Evolutionary conservation across 2,113 vertebrate genomes (phyloP).

Genomic region (Proterorhinus semilunaris): DNA sequence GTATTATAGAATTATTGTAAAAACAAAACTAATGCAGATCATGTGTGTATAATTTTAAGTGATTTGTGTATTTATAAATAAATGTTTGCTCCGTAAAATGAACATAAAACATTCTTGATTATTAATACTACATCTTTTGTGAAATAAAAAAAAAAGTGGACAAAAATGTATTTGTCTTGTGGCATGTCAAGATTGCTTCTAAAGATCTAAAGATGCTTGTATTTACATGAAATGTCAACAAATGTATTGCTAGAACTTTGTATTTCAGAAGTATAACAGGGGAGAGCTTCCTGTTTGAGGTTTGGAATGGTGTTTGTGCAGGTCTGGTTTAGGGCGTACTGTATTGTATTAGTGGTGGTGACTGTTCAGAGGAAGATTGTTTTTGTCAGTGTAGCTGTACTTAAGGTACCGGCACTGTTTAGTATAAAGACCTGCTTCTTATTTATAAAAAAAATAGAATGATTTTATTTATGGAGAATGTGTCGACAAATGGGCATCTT

Average conservation of each 20-base stretch:
- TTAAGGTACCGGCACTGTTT: neutral
- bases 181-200: too few species aligned
- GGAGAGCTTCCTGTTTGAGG: neutral
- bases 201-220: too few species aligned
- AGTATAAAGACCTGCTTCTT: neutral
- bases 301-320: neutral
- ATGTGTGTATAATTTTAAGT: neutral
- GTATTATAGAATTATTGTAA: neutral
- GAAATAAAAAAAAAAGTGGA: too few species aligned
- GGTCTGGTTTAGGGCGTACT: conserved; percentile 10
- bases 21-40: neutral
- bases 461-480: conserved; percentile 16
- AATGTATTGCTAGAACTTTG: too few species aligned
- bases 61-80: conserved; percentile 61
- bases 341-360: conserved; percentile 4
- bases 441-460: neutral
- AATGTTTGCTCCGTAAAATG: conserved; percentile 40
- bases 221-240: too few species aligned
- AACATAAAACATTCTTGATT: neutral
- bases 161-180: too few species aligned
- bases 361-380: neutral
- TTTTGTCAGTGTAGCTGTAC: neutral
- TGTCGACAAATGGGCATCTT: neutral
- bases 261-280: neutral
- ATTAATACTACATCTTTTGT: neutral